Evolutionary conservation across 2,113 vertebrate species (phyloP).

Genomic region (Hippopotamus amphibius): DNA sequence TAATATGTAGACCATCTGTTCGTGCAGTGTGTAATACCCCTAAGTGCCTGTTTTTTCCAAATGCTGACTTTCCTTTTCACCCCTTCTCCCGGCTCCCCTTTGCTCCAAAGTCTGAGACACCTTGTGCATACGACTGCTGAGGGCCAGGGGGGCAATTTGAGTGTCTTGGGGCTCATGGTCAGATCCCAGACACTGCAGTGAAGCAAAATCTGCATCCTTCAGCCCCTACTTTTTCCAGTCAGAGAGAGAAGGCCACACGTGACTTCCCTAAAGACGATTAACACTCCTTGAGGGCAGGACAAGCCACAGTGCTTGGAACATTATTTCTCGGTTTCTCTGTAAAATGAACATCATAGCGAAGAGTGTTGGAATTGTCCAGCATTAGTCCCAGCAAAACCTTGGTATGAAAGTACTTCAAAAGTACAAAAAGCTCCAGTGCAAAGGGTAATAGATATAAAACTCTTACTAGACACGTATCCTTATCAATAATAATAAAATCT

Average conservation of each 20-base stretch:
- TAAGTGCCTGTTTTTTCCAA: background rate
- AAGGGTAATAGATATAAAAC: background rate
- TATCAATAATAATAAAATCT: conserved; percentile 41
- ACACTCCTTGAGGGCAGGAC: background rate
- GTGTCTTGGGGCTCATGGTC: background rate
- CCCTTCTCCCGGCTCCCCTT: background rate
- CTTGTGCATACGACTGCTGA: background rate
- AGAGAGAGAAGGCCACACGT: background rate
- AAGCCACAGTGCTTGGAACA: background rate
- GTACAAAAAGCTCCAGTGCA: background rate
- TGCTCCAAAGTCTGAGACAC: background rate
- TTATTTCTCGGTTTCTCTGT: conserved; percentile 18
- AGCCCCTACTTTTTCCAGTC: background rate
- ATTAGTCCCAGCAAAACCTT: background rate
- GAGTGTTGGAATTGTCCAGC: background rate
- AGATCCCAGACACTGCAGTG: background rate
- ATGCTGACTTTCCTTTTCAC: background rate
- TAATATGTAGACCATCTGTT: background rate
- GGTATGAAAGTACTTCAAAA: background rate
- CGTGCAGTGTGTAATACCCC: background rate
- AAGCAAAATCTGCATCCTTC: background rate
- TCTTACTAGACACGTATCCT: background rate
- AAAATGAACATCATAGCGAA: background rate
- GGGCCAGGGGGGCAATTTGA: background rate
- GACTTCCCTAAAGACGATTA: conserved; percentile 28